Evolutionary conservation across 2,113 vertebrate genomes (phyloP).

Genomic region (Dicerorhinus sumatrensis): DNA sequence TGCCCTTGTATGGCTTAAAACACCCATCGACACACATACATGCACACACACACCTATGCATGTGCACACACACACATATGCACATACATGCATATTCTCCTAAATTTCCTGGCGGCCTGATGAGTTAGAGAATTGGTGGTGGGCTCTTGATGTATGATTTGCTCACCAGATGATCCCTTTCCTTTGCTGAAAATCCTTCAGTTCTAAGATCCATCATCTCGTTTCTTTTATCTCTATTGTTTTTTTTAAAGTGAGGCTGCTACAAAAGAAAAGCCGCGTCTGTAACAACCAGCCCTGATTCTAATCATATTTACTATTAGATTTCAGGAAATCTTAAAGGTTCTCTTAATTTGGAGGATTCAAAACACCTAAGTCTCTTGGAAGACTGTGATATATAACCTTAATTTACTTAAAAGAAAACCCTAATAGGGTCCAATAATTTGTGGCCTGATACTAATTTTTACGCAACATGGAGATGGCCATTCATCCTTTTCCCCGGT

Average conservation of each 20-base stretch:
- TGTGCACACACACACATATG: not conserved
- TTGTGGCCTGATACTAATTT: conserved; percentile 75
- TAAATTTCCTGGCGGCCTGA: conserved; percentile 72
- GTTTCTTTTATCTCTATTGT: not conserved
- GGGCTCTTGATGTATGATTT: not conserved
- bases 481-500: conserved; percentile 82
- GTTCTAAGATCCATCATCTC: not conserved
- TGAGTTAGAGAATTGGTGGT: conserved; percentile 57
- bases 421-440: conserved; percentile 64
- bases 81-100: not conserved
- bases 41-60: too few species aligned
- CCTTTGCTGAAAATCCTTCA: conserved; percentile 62
- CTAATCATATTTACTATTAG: not conserved
- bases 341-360: conserved; percentile 62
- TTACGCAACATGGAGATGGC: conserved; percentile 81
- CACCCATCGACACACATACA: accelerated
- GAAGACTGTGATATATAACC: conserved; percentile 74
- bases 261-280: not conserved
- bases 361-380: conserved; percentile 23
- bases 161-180: not conserved
- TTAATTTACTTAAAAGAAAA: conserved; percentile 84
- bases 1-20: not conserved
- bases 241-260: not conserved
- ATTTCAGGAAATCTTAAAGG: conserved; percentile 60
- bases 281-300: not conserved